Percentiles rank a stretch among this genome's conserved stretches.
phyloP scores from a whole-genome alignment of 2,888 invertebrate species.

The Balanococcus diminutus region DNA sequence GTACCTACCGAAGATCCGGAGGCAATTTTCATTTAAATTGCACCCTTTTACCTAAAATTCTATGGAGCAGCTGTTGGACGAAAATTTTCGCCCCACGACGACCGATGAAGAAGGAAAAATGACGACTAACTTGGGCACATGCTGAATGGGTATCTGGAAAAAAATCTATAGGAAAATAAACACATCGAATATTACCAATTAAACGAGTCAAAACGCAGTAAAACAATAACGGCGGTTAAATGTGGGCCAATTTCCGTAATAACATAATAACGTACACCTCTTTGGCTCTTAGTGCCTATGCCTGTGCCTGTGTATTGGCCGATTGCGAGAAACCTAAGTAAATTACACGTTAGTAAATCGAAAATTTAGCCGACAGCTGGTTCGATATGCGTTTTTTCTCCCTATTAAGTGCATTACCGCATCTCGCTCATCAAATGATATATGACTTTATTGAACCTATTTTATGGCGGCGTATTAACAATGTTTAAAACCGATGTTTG shows the following conservation, averaged over 20 bases:
- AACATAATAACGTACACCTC: slow-evolving; percentile 48
- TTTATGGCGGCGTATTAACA: slow-evolving; percentile 49
- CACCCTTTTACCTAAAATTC: background rate
- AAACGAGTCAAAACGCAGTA: slow-evolving; percentile 19
- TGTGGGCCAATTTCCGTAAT: slow-evolving; percentile 50
- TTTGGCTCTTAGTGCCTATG: background rate
- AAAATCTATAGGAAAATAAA: background rate
- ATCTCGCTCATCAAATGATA: slow-evolving; percentile 43
- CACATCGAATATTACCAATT: background rate
- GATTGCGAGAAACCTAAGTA: slow-evolving; percentile 10
- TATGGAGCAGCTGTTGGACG: background rate
- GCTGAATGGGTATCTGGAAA: background rate
- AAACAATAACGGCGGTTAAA: slow-evolving; percentile 50
- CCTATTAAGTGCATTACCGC: slow-evolving; percentile 46
- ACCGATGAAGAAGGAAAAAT: background rate
- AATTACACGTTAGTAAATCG: slow-evolving; percentile 53
- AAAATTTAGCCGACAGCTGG: slow-evolving; percentile 51
- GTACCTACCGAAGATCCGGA: background rate
- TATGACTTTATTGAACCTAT: slow-evolving; percentile 53
- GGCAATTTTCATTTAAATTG: slow-evolving; percentile 39
- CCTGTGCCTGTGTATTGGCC: background rate
- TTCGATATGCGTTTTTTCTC: slow-evolving; percentile 41
- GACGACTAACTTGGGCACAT: background rate
- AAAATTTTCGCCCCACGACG: background rate
- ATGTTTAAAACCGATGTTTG: slow-evolving; percentile 52